Base-by-base conservation (phyloP, 2,888 invertebrate species). In the Oeneis ivallda region DNA sequence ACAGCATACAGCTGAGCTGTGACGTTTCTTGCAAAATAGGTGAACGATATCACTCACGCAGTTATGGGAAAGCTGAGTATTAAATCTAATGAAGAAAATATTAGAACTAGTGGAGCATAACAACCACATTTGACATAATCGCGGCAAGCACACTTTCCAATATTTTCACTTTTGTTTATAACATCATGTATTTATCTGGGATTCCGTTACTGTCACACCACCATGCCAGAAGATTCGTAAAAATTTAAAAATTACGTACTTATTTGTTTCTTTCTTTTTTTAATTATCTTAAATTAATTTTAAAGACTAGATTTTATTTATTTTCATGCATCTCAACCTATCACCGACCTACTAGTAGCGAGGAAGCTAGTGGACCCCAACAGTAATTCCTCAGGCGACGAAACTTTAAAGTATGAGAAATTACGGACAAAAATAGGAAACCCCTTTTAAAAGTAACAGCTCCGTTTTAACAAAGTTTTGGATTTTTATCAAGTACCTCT, bases 131-230 rank as follows among this genome's bases (percentile, higher is more conserved):
- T 47, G 59, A 59, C 60, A 49, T 60, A 60, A 60, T 39, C n/a
- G 9, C 17, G 60, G 49, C 19, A 50, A 49, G 49, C 49, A 60
- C 39, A 60, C 60, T 60, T 60, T 60, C 60, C 49, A 50, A 60
- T 60, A 60, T 49, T 60, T 50, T 49, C 60, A 60, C 60, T 50
- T 60, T 59, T 47, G 47, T 59, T 59, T 60, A 26, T 26, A 26
- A 50, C 60, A 50, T 49, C 60, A 50, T 19, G 15, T 32, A 39
- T 60, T 60, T 37, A 49, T n/a, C n/a, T n/a, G n/a, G 59, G 13
- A 49, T 39, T 49, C 60, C 60, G 47, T 45, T 41, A 13, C 8
- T 17, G 13, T 5, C 11, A 11, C 10, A 26, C 49, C 10, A 26
- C 19, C 11, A 49, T 8, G 15, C n/a, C 8, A 8, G 15, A 47